A percentile compares a stretch with the other conserved stretches of the same genome.
Conservation (phyloP, 2,113 vertebrate species). For the Atrichornis clamosus region DNA sequence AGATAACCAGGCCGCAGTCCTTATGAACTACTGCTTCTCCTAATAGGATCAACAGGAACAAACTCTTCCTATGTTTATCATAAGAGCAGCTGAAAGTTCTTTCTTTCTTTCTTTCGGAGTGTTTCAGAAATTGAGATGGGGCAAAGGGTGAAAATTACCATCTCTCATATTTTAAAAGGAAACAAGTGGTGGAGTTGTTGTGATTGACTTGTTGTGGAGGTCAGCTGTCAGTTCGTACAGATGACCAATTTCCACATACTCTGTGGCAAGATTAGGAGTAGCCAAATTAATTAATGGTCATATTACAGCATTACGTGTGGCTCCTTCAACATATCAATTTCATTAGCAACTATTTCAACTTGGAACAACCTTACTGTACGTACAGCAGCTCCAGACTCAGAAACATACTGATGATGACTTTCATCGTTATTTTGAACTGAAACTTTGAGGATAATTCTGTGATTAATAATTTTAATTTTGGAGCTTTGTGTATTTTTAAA, state of each 20-base stretch:
- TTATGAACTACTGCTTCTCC: background rate
- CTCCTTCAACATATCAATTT: background rate
- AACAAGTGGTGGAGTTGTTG: background rate
- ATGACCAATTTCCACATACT: background rate
- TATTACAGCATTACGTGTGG: background rate
- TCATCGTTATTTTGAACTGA: background rate
- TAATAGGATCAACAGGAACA: background rate
- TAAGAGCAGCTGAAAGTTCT: background rate
- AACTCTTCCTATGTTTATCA: background rate
- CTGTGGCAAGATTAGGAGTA: background rate
- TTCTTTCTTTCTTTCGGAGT: background rate
- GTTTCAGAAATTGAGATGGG: background rate
- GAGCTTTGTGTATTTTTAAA: background rate
- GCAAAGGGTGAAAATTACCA: background rate
- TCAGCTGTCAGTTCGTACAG: background rate
- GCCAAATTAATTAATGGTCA: background rate
- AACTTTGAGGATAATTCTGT: background rate
- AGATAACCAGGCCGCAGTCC: background rate
- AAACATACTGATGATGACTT: accelerated
- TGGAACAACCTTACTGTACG: background rate
- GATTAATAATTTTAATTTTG: background rate
- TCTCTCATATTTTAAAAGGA: background rate
- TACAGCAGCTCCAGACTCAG: background rate
- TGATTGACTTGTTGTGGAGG: background rate
- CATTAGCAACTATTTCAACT: background rate